Evolutionary conservation across 2,888 invertebrate genomes (phyloP), one percentile per base, ranked within the genome.

Genomic region (Stegophylla sp.): DNA sequence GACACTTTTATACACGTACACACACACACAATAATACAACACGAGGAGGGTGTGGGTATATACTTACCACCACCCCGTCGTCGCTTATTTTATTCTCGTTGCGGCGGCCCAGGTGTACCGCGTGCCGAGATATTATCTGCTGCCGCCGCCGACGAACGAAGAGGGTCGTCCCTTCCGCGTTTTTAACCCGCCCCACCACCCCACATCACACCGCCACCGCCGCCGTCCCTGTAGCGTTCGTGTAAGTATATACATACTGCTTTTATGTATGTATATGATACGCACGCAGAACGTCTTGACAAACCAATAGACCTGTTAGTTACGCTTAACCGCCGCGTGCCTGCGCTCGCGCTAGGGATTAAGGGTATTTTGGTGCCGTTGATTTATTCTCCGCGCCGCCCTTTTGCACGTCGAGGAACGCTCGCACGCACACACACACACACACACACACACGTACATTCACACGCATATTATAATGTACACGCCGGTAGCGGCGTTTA

Each of bases 291-390:
- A 51, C 26, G 64, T 75, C 64, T 75, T 53, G 75, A 75, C 75
- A 64, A 75, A 75, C 63, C 75, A 51, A 75, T 75, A 74, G 74
- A 28, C 63, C 61, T 20, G 74, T 63, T 72, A 72, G 72, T 72
- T 56, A 56, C 72, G 72, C 56, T 72, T 17, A 41, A 53, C 53
- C 53, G 53, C 71, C 28, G 28, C 53, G 20, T n/a, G 5, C 17
- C 28, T 0, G 12, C 59, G 59, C 15, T 59, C 26, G 34, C 34
- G 17, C 43, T 15, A 45, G 4, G 43, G 13, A 23, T 45, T 45
- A 51, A 28, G 69, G 63, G 34, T 74, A 59, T 61, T 74, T 53
- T 71, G 9, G 34, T 17, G 48, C 61, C 51, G 74, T 61, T 51
- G 63, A 74, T 74, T 74, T 76, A 76, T 76, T 43, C 64, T 41